Conservation (phyloP, 1,140 invertebrate genomes). For the Lasioglossum albipes region DNA sequence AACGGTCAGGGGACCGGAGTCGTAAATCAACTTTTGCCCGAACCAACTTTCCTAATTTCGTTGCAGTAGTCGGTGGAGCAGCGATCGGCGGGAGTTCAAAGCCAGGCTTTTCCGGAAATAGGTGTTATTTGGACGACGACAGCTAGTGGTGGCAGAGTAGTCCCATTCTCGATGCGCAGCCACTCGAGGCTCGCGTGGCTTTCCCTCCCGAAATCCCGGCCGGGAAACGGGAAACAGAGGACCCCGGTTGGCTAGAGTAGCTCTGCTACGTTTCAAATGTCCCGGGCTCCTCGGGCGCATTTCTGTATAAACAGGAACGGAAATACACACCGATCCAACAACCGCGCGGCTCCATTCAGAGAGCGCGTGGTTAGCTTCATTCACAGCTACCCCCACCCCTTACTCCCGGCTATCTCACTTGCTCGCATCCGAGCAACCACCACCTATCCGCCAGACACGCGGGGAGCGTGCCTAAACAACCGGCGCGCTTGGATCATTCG, state of each 20-base stretch:
- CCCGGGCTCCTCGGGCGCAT: constrained; percentile 60
- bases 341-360: constrained; percentile 53
- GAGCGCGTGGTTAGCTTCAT: constrained; percentile 71
- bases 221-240: not conserved
- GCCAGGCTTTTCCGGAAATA: constrained; percentile 45
- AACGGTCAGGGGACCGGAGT: not conserved
- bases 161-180: constrained; percentile 16
- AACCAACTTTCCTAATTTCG: no score
- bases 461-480: constrained; percentile 62
- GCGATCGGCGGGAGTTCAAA: not conserved
- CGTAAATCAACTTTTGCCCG: no score
- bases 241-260: constrained; percentile 1
- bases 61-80: no score
- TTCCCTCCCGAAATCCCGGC: not conserved
- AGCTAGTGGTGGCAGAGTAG: constrained; percentile 34
- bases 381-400: constrained; percentile 67
- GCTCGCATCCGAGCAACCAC: not conserved
- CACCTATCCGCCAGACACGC: constrained; percentile 50
- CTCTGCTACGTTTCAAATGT: constrained; percentile 72
- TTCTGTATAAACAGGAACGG: constrained; percentile 70
- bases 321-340: constrained; percentile 58
- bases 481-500: constrained; percentile 51
- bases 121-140: constrained; percentile 55
- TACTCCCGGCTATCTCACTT: not conserved
- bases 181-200: not conserved